A percentile compares a stretch with the other conserved stretches of the same genome.
These are phyloP conservation scores for Hippocampus barbouri DNA, from an alignment of 2,113 vertebrate species.

Conservation along the genomic window DNA sequence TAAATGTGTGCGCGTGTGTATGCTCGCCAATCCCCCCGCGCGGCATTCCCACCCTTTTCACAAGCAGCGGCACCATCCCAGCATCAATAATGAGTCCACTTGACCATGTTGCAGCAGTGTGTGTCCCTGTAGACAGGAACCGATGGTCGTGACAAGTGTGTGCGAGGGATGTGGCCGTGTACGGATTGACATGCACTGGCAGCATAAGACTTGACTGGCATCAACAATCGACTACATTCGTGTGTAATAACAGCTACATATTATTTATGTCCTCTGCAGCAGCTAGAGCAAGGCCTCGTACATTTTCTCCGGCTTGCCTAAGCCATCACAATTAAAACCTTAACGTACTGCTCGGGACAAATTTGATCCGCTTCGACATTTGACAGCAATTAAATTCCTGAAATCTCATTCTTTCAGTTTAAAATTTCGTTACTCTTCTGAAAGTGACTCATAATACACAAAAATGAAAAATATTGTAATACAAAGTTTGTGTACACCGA, in stretches of 20 bases:
- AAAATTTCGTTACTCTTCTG: neutral
- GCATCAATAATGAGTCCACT: slow-evolving; percentile 61
- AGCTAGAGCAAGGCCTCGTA: slow-evolving; percentile 30
- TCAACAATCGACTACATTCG: slow-evolving; percentile 35
- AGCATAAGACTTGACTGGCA: slow-evolving; percentile 24
- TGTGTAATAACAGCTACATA: slow-evolving; percentile 34
- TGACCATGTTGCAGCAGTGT: slow-evolving; percentile 38
- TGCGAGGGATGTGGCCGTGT: neutral
- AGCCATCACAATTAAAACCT: neutral
- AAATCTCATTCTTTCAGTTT: neutral
- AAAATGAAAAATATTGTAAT: neutral
- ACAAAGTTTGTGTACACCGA: neutral
- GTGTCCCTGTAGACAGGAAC: slow-evolving; percentile 16
- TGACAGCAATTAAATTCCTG: neutral
- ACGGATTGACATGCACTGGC: slow-evolving; percentile 1
- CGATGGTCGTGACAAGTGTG: slow-evolving; percentile 14
- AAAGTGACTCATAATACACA: neutral
- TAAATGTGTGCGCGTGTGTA: neutral
- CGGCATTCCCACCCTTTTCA: slow-evolving; percentile 61
- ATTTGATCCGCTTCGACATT: neutral
- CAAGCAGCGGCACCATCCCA: slow-evolving; percentile 56
- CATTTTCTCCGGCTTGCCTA: slow-evolving; percentile 10
- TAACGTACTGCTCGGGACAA: neutral
- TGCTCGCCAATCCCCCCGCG: slow-evolving; percentile 42
- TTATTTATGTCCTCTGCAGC: slow-evolving; percentile 72